Percentiles rank a stretch among this genome's conserved stretches.
These are phyloP conservation scores for Cordylochernes scorpioides DNA, from an alignment of 2,888 invertebrate species.

Conservation along the genomic window DNA sequence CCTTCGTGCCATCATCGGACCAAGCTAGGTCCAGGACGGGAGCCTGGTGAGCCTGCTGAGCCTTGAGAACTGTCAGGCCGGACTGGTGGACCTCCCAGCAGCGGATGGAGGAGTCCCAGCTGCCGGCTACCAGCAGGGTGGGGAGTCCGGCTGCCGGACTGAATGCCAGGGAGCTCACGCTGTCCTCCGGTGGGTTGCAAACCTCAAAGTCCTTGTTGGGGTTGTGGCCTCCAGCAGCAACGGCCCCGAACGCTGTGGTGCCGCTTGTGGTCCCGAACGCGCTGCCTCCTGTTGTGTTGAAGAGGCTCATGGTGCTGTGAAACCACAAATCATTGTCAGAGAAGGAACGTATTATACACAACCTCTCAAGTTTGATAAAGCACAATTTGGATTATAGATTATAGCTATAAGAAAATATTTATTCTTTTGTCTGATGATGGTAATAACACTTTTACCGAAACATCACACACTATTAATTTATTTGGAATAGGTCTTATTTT, in stretches of 20 bases:
- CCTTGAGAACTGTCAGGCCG: conserved; percentile 83
- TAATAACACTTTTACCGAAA: too few relatives aligned
- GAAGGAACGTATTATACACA: too few relatives aligned
- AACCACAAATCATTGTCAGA: too few relatives aligned
- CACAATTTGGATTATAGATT: too few relatives aligned
- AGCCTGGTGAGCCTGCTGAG: conserved; percentile 65
- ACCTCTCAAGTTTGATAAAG: too few relatives aligned
- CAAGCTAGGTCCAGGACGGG: conserved; percentile 89
- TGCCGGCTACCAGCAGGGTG: conserved; percentile 72
- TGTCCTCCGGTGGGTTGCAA: conserved; percentile 79
- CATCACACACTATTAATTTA: too few relatives aligned
- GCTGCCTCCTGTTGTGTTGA: conserved; percentile 6
- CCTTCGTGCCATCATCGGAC: conserved; percentile 65
- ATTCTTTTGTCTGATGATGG: too few relatives aligned
- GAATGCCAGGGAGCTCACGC: conserved; percentile 71
- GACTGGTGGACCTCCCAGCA: conserved; percentile 58
- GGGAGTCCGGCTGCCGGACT: conserved; percentile 64
- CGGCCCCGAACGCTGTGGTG: conserved; percentile 7
- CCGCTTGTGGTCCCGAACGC: conserved; percentile 6
- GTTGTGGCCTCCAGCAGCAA: conserved; percentile 17
- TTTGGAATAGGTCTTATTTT: too few relatives aligned
- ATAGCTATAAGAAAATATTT: too few relatives aligned
- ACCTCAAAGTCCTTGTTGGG: conserved; percentile 32
- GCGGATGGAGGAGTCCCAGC: too few relatives aligned
- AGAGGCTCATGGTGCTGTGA: conserved; percentile 7